Conservation (phyloP, 2,888 invertebrate genomes). For the Tipula confusa region DNA sequence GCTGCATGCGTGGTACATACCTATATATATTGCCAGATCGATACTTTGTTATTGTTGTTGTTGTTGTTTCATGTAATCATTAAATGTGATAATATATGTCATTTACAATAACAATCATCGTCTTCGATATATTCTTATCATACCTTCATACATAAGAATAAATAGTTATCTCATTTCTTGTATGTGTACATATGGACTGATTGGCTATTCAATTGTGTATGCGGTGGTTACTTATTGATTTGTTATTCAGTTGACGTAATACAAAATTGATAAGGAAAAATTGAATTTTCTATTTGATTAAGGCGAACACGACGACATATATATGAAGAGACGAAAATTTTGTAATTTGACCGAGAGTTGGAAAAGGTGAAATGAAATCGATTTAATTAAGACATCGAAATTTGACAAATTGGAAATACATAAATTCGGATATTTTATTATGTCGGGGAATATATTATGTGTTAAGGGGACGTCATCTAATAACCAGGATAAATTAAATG, state of each 20-base stretch:
- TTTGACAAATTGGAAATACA: not conserved
- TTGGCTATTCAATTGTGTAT: not conserved
- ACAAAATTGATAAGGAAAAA: constrained; percentile 7
- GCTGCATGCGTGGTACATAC: not conserved
- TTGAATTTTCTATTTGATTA: not conserved
- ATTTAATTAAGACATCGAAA: not conserved
- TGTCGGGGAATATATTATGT: not conserved
- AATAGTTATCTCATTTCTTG: not conserved
- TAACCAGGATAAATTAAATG: not conserved
- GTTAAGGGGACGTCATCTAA: not conserved
- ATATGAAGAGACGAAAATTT: not conserved
- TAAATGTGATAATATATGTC: not conserved
- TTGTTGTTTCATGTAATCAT: not conserved
- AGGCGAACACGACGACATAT: not conserved
- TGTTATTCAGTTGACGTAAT: constrained; percentile 20
- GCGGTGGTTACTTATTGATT: constrained; percentile 20
- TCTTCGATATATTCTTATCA: not conserved
- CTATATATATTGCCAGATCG: not conserved
- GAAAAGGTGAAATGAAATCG: constrained; percentile 3
- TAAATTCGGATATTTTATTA: not conserved
- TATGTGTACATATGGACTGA: not conserved
- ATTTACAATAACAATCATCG: not conserved
- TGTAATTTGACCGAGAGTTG: not conserved
- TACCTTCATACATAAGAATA: not conserved
- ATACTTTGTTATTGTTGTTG: not conserved